Conservation (phyloP, 64 coral and sea anemone genomes). For the Platygyra sinensis region DNA sequence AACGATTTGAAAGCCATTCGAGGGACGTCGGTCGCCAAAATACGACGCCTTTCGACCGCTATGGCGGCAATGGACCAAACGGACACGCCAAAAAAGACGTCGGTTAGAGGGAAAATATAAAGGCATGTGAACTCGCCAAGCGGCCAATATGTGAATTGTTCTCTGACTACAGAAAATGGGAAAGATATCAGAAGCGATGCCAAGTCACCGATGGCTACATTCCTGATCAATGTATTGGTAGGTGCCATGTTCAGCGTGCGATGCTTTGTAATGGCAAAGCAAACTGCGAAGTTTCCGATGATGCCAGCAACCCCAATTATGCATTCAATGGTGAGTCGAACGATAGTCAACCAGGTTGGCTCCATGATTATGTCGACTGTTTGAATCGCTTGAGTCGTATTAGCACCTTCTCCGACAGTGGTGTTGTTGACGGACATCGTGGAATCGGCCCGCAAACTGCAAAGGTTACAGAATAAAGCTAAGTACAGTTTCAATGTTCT, state of each 20-base stretch:
- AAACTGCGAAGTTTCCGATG: conserved; percentile 36
- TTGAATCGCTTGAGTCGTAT: background rate
- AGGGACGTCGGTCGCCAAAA: background rate
- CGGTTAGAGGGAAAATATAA: conserved; percentile 17
- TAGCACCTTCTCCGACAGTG: background rate
- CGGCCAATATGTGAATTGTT: conserved; percentile 21
- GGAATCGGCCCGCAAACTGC: background rate
- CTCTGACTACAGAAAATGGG: background rate
- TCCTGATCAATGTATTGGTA: conserved; percentile 39
- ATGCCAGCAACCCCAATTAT: background rate
- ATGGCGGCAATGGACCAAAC: conserved; percentile 50
- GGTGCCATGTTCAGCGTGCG: conserved; percentile 9
- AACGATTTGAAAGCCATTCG: background rate
- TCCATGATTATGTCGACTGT: background rate
- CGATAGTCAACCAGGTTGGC: background rate
- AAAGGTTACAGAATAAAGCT: background rate
- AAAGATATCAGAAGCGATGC: conserved; percentile 15
- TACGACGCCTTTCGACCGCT: conserved; percentile 15
- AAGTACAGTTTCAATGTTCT: background rate
- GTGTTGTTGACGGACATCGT: background rate
- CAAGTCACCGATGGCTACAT: conserved; percentile 35
- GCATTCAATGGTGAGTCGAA: background rate
- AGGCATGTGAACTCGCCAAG: conserved; percentile 37
- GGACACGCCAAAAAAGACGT: conserved; percentile 39
- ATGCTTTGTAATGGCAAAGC: conserved; percentile 9